Evolutionary conservation across 2,888 invertebrate genomes (phyloP).

Genomic region (Drosophila gaucha): DNA sequence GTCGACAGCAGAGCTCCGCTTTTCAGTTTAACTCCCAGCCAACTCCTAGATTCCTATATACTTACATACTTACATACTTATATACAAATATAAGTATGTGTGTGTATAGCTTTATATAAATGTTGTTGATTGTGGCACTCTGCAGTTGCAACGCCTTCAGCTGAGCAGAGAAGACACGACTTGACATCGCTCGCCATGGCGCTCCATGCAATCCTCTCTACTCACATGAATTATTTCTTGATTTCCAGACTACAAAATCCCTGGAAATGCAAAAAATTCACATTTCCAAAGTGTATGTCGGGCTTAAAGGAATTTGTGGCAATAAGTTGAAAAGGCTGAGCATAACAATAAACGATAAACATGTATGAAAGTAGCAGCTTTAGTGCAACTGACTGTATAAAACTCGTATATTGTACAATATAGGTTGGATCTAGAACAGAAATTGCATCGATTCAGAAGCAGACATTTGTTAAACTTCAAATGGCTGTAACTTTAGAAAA

Average conservation of each 20-base stretch:
- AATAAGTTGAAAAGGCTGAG: too few relatives aligned
- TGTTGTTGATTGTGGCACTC: conserved; percentile 20
- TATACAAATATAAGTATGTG: not conserved
- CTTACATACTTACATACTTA: not conserved
- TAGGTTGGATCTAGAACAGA: too few relatives aligned
- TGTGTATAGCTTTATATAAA: not conserved
- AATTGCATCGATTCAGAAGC: too few relatives aligned
- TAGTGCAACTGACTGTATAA: too few relatives aligned
- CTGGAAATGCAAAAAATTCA: not conserved
- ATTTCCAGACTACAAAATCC: not conserved
- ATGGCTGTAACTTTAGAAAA: too few relatives aligned
- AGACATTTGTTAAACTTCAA: too few relatives aligned
- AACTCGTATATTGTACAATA: too few relatives aligned
- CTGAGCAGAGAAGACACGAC: conserved; percentile 25
- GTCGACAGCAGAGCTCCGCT: conserved; percentile 25
- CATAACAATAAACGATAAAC: not conserved
- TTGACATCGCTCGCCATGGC: too few relatives aligned
- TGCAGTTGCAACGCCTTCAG: conserved; percentile 22
- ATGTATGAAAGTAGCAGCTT: too few relatives aligned
- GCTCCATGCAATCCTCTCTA: conserved; percentile 1
- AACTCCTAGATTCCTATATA: conserved; percentile 7
- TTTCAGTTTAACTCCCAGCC: too few relatives aligned
- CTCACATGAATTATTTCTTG: too few relatives aligned
- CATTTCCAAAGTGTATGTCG: not conserved
- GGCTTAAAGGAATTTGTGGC: not conserved